Base-by-base conservation (phyloP, 64 coral and sea anemone species). In the Pocillopora verrucosa region DNA sequence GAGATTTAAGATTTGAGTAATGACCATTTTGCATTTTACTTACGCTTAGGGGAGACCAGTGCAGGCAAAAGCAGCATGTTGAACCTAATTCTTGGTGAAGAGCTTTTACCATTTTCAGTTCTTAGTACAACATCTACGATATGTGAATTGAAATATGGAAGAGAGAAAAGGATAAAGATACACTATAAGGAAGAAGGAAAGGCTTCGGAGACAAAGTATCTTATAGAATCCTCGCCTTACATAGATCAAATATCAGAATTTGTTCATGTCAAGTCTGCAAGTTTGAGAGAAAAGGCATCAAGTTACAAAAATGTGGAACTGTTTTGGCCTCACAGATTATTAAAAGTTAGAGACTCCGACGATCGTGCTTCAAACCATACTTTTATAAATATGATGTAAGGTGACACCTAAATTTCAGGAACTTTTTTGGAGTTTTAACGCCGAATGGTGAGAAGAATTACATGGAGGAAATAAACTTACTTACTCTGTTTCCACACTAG, bases 31-130 rank as follows among this genome's bases (percentile, higher is more conserved):
- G 5, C 34, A 20, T n/a, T 1, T 77, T 5, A 10, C 16, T 77
- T 58, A n/a, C 13, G 22, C 75, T 60, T 77, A 89, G 87, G 87
- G n/a, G 87, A 89, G 59, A 89, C 75, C 17, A 75, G 87, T 36
- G 87, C 87, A 3, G 72, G 86, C 36, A 88, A 88, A 35, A 88
- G 86, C 68, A 86, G 83, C 16, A 86, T 86, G 83, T 37, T 86
- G 19, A 86, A 86, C 57, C 56, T 86, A 16, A 86, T 88, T 34
- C 22, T 88, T 4, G 86, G 86, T 36, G 86, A 88, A 76, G 86
- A 88, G 56, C 58, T 88, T 14, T 13, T 88, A 37, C 86, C 86
- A 57, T 89, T 60, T 56, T 89, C 87, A 1, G 74, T 89, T 30
- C 36, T 87, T 17, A 76, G 73, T 26, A 76, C 72, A 60, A 87